A percentile compares a stretch with the other conserved stretches of the same genome.
Evolutionary conservation across 2,888 invertebrate species (phyloP).

Genomic region (Orgyia antiqua): DNA sequence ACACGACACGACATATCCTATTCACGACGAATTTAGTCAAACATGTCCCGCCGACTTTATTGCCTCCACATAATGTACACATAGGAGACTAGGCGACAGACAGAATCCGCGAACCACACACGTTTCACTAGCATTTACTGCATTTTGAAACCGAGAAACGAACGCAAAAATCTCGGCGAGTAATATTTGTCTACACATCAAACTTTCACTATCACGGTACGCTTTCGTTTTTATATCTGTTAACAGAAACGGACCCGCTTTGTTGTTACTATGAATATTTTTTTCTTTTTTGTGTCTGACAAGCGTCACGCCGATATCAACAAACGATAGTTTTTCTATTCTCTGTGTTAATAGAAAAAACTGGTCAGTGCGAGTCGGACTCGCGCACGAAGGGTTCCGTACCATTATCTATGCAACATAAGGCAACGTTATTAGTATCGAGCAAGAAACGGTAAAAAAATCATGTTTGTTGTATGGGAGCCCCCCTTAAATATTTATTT

Average conservation of each 20-base stretch:
- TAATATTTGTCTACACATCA: slow-evolving; percentile 77
- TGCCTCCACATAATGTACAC: slow-evolving; percentile 60
- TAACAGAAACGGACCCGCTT: slow-evolving; percentile 52
- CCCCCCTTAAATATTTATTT: too few relatives aligned
- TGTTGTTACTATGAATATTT: slow-evolving; percentile 54
- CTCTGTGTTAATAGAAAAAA: too few relatives aligned
- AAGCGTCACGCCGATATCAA: too few relatives aligned
- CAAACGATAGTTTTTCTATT: too few relatives aligned
- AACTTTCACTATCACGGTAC: slow-evolving; percentile 74
- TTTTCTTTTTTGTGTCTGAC: too few relatives aligned
- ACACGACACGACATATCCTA: slow-evolving; percentile 66
- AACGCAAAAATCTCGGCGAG: slow-evolving; percentile 73
- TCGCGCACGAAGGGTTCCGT: too few relatives aligned
- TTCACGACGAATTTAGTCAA: slow-evolving; percentile 64
- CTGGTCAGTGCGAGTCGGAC: too few relatives aligned
- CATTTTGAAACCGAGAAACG: slow-evolving; percentile 56
- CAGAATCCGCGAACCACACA: slow-evolving; percentile 40
- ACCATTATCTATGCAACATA: too few relatives aligned
- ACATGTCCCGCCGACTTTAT: slow-evolving; percentile 41
- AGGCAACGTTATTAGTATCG: too few relatives aligned
- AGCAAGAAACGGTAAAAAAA: too few relatives aligned
- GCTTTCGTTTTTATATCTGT: slow-evolving; percentile 75
- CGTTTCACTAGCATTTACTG: slow-evolving; percentile 50
- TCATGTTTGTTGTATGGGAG: too few relatives aligned
- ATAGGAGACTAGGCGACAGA: slow-evolving; percentile 27